Evolutionary conservation across 2,888 invertebrate genomes (phyloP).

Genomic region (Dasysyrphus albostriatus): DNA sequence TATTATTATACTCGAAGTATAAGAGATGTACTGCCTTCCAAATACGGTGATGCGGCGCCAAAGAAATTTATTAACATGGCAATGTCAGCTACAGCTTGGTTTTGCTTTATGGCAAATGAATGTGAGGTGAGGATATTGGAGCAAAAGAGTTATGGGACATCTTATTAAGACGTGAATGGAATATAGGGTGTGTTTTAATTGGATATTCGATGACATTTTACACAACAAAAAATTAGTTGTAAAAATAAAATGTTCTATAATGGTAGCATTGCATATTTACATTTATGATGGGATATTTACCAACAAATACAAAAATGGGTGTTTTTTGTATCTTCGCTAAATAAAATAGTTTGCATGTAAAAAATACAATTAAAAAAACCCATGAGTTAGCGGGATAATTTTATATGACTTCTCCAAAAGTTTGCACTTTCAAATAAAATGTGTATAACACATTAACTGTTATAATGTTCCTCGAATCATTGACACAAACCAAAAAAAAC

Average conservation of each 20-base stretch:
- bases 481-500: conserved; percentile 33
- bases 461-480: conserved; percentile 5
- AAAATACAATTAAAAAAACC: no score
- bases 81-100: not conserved
- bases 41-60: conserved; percentile 73
- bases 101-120: conserved; percentile 44
- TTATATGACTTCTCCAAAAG: no score
- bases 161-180: conserved; percentile 48
- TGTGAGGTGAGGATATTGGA: conserved; percentile 46
- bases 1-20: not conserved
- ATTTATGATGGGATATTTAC: no score
- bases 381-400: no score
- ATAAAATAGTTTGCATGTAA: no score
- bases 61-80: conserved; percentile 69
- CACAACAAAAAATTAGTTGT: not conserved
- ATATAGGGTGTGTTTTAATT: conserved; percentile 45
- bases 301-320: no score
- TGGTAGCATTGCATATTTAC: not conserved
- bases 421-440: not conserved
- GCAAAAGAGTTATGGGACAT: conserved; percentile 56
- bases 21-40: conserved; percentile 50
- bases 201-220: conserved; percentile 29
- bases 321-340: no score
- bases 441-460: conserved; percentile 20
- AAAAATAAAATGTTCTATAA: not conserved